These are phyloP conservation scores for Parnassius mnemosyne DNA, from an alignment of 2,888 invertebrate species.

Conservation along the genomic window DNA sequence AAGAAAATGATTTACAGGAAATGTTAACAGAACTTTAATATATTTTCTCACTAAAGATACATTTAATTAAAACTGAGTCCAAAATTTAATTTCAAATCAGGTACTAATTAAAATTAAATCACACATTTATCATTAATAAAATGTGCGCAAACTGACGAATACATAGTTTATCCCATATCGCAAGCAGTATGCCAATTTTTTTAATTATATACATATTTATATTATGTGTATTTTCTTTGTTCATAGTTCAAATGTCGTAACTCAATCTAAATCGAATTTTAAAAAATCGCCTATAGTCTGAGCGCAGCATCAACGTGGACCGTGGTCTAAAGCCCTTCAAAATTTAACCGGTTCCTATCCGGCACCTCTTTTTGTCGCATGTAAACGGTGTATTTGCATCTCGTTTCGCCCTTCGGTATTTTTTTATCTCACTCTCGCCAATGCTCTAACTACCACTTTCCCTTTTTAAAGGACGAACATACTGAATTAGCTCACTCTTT, in stretches of 20 bases:
- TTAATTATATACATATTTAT: background rate
- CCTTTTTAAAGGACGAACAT: conserved; percentile 80
- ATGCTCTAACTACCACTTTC: conserved; percentile 73
- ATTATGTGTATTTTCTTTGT: conserved; percentile 10
- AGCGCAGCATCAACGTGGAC: conserved; percentile 60
- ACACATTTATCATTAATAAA: too few species aligned
- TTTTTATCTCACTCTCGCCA: conserved; percentile 78
- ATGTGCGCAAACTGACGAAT: too few species aligned
- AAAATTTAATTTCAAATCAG: too few species aligned
- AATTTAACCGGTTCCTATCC: conserved; percentile 72
- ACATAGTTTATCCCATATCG: too few species aligned
- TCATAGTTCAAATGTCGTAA: conserved; percentile 36
- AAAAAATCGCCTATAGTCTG: conserved; percentile 53
- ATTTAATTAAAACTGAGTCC: too few species aligned
- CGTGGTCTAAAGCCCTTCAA: conserved; percentile 72
- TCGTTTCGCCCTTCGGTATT: conserved; percentile 66
- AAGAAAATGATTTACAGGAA: too few species aligned
- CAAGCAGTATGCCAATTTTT: too few species aligned
- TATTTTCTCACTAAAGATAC: too few species aligned
- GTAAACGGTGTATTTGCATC: conserved; percentile 40
- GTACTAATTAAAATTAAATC: too few species aligned
- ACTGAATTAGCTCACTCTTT: conserved; percentile 46
- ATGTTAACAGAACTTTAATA: too few species aligned
- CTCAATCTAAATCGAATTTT: conserved; percentile 60
- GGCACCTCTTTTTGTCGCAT: conserved; percentile 41